These are phyloP conservation scores for Teleopsis dalmanni DNA, from an alignment of 1,140 invertebrate species.

Conservation along the genomic window DNA sequence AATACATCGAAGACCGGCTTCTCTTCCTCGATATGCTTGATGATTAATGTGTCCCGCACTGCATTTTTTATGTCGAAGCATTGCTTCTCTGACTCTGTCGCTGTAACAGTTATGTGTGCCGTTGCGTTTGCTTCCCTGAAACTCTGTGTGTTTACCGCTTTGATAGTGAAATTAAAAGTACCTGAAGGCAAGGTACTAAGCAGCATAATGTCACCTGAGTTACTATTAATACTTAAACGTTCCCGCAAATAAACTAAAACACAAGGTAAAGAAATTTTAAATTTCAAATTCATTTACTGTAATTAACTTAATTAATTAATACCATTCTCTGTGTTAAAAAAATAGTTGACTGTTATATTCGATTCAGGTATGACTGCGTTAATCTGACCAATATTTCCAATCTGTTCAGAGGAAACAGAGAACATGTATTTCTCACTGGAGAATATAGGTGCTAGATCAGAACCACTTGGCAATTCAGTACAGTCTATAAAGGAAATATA, in stretches of 20 bases:
- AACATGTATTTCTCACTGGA: conserved; percentile 2
- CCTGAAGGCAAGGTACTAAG: neutral
- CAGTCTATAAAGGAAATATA: too few species aligned
- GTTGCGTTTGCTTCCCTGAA: neutral
- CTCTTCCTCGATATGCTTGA: conserved; percentile 4
- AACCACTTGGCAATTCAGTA: too few species aligned
- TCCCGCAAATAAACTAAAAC: too few species aligned
- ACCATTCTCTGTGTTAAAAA: too few species aligned
- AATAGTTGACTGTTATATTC: too few species aligned
- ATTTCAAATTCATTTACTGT: too few species aligned
- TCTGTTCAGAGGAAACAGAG: neutral
- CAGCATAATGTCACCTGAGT: conserved; percentile 1
- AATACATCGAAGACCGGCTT: neutral
- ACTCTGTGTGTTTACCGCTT: neutral
- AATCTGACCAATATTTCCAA: too few species aligned
- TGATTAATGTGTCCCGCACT: neutral
- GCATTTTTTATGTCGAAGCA: neutral
- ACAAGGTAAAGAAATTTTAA: too few species aligned
- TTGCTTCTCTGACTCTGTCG: neutral
- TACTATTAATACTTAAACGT: too few species aligned
- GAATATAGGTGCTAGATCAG: neutral
- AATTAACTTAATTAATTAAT: too few species aligned
- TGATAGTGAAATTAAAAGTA: conserved; percentile 1
- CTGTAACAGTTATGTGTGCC: neutral
- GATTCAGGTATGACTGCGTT: too few species aligned